These are phyloP conservation scores for Halocynthia aurantium DNA, from an alignment of 23 tunicate genomes.

Conservation along the genomic window DNA sequence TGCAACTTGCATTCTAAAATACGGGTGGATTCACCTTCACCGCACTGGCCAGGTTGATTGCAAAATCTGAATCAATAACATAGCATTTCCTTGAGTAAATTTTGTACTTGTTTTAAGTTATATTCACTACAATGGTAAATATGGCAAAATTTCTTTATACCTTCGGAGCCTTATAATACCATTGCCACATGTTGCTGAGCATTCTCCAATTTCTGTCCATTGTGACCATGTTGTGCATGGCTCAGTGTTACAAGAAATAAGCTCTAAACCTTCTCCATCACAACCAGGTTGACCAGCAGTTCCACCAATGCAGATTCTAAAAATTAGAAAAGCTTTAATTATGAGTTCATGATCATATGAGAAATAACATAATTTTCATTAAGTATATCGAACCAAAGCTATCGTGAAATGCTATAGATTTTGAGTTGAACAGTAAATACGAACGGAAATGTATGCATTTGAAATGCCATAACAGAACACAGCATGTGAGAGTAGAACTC, in stretches of 20 bases:
- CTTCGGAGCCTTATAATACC: not conserved
- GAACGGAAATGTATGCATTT: too few species aligned
- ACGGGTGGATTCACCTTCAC: conserved; percentile 3
- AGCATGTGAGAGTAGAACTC: too few species aligned
- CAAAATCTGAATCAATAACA: not conserved
- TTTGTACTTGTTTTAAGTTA: too few species aligned
- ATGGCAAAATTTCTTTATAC: too few species aligned
- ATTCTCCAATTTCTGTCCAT: conserved; percentile 1
- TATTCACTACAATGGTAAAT: too few species aligned
- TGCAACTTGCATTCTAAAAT: conserved; percentile 3
- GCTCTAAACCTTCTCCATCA: conserved; percentile 20
- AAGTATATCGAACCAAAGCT: too few species aligned
- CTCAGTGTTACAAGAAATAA: conserved; percentile 20
- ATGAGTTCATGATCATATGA: too few species aligned
- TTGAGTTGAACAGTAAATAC: too few species aligned
- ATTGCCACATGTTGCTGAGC: conserved; percentile 16
- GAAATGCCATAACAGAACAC: too few species aligned
- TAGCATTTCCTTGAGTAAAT: too few species aligned
- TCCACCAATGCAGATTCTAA: conserved; percentile 55
- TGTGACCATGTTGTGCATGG: conserved; percentile 44
- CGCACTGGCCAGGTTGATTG: not conserved
- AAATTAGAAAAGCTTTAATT: not conserved
- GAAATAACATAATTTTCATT: too few species aligned
- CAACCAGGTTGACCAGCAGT: conserved; percentile 54
- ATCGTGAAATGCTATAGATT: too few species aligned